phyloP scores from a whole-genome alignment of 2,113 vertebrate species.

The Hippocampus zosterae region DNA sequence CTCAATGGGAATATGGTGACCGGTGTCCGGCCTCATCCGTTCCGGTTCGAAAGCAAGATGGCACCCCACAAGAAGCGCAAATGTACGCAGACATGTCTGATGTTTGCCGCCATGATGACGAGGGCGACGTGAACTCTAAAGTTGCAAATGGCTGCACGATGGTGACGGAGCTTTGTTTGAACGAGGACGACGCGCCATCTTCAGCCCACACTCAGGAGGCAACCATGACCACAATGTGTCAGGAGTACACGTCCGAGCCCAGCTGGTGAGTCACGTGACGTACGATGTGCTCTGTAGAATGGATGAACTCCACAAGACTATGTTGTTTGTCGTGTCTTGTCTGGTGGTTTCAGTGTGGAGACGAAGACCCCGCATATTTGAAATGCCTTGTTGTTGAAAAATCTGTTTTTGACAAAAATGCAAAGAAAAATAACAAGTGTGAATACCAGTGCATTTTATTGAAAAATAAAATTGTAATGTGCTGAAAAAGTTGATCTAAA shows the following conservation, averaged over 20 bases:
- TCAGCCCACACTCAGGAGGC: constrained; percentile 16
- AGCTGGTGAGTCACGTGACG: constrained; percentile 36
- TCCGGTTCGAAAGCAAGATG: constrained; percentile 9
- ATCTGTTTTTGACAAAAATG: too few species aligned
- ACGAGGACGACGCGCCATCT: constrained; percentile 8
- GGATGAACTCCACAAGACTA: too few species aligned
- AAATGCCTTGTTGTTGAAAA: too few species aligned
- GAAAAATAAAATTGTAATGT: too few species aligned
- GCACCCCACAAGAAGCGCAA: background rate
- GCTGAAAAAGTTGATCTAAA: background rate
- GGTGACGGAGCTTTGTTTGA: constrained; percentile 9
- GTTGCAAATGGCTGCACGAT: background rate
- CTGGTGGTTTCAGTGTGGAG: too few species aligned
- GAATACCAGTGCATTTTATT: too few species aligned
- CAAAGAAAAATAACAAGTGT: too few species aligned
- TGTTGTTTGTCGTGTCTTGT: too few species aligned
- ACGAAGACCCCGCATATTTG: too few species aligned
- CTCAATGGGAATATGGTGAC: constrained; percentile 1
- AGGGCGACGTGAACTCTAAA: background rate
- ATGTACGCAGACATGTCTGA: constrained; percentile 13
- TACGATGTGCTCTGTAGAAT: too few species aligned
- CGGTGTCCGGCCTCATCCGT: background rate
- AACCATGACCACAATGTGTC: constrained; percentile 3
- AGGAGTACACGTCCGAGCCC: constrained; percentile 19
- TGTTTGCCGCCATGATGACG: background rate